These are phyloP conservation scores for Chouioia cunea DNA, from an alignment of 2,888 invertebrate genomes.

Conservation along the genomic window DNA sequence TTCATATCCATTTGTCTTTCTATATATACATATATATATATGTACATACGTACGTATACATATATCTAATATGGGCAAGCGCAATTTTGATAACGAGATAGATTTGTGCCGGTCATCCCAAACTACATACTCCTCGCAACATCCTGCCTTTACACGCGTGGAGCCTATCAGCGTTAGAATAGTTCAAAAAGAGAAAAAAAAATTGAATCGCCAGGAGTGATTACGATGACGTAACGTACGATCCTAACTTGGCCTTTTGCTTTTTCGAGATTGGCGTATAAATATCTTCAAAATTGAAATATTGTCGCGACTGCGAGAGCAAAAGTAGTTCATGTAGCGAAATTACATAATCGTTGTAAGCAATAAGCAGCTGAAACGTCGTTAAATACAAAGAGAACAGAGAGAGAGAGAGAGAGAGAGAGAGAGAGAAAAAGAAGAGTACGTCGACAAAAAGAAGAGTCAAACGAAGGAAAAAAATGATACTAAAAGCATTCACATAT, in stretches of 20 bases:
- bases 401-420: slow-evolving; percentile 2
- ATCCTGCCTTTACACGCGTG: slow-evolving; percentile 3
- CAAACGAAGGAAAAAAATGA: background rate
- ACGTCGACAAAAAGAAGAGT: too few relatives aligned
- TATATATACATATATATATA: too few relatives aligned
- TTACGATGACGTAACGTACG: too few relatives aligned
- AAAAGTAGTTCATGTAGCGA: slow-evolving; percentile 8
- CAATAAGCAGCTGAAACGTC: background rate
- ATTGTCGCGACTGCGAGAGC: background rate
- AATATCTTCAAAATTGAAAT: too few relatives aligned
- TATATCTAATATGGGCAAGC: background rate
- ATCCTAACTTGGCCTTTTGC: too few relatives aligned
- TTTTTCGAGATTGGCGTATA: too few relatives aligned
- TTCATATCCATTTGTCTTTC: too few relatives aligned
- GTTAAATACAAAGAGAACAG: too few relatives aligned
- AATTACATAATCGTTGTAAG: background rate
- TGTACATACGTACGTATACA: too few relatives aligned
- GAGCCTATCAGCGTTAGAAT: background rate
- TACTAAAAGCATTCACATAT: background rate
- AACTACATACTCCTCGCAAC: slow-evolving; percentile 1
- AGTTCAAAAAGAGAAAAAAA: background rate
- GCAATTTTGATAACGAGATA: slow-evolving; percentile 28
- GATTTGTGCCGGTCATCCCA: slow-evolving; percentile 24
- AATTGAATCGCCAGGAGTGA: background rate
- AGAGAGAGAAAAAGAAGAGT: slow-evolving; percentile 18